These are phyloP conservation scores for Diglossa cyanea DNA, from an alignment of 2,797 vertebrate genomes.

Conservation along the genomic window DNA sequence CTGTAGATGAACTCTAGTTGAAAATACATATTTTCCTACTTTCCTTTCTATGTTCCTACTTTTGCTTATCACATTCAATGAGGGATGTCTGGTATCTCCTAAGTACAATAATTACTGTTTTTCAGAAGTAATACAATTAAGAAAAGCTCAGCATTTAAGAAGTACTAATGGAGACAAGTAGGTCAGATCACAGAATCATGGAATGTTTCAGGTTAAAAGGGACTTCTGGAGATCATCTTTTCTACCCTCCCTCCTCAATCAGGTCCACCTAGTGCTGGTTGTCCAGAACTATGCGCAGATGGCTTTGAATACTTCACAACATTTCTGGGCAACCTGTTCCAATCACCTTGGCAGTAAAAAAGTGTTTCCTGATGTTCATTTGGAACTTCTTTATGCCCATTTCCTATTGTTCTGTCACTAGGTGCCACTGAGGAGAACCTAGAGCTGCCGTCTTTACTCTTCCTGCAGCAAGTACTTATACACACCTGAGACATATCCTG, in stretches of 20 bases:
- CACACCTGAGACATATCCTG: rapidly evolving
- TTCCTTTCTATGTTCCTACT: neutral
- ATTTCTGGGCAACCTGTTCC: neutral
- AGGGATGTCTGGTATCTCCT: neutral
- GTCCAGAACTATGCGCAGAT: neutral
- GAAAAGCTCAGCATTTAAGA: neutral
- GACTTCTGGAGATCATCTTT: neutral
- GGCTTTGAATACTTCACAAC: neutral
- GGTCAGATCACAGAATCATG: neutral
- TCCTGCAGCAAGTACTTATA: neutral
- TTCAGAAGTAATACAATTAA: neutral
- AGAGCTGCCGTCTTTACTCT: neutral
- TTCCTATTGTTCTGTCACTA: neutral
- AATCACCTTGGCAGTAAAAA: neutral
- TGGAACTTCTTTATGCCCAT: neutral
- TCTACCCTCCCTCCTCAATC: neutral
- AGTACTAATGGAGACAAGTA: neutral
- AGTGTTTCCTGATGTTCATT: neutral
- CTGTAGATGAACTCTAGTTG: neutral
- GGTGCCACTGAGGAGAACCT: neutral
- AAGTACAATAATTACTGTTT: neutral
- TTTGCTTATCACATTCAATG: neutral
- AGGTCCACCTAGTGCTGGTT: neutral
- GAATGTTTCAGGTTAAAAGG: neutral
- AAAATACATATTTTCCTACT: neutral